A percentile compares a stretch with the other conserved stretches of the same genome.
Evolutionary conservation across 2,113 vertebrate species (phyloP).

Genomic region (Platichthys flesus): DNA sequence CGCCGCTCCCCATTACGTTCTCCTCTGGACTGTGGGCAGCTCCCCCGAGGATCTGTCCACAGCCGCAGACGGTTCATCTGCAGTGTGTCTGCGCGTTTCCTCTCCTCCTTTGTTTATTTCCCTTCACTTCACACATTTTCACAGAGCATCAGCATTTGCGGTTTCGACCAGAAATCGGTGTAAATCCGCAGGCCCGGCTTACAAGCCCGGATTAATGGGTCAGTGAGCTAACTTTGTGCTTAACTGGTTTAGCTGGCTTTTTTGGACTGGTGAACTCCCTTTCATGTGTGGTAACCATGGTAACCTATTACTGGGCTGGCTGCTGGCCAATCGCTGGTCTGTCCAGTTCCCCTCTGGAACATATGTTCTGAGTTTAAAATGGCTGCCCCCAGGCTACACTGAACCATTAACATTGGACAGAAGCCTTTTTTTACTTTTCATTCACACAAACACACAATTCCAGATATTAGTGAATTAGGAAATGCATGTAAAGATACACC

Average conservation of each 20-base stretch:
- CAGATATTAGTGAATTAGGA: not conserved
- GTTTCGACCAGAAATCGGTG: not conserved
- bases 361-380: constrained; percentile 5
- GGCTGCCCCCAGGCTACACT: not conserved
- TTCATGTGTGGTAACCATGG: constrained; percentile 33
- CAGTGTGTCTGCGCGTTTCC: not conserved
- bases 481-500: not conserved
- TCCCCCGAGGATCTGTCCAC: constrained; percentile 14
- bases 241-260: constrained; percentile 1
- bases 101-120: not conserved
- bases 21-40: constrained; percentile 45
- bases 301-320: constrained; percentile 25
- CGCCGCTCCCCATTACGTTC: constrained; percentile 5
- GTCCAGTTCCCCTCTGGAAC: not conserved
- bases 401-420: not conserved
- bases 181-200: not conserved
- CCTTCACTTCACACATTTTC: not conserved
- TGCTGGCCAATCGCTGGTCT: not conserved
- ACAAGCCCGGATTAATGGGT: not conserved
- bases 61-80: not conserved
- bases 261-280: not conserved
- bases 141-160: not conserved
- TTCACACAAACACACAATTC: not conserved
- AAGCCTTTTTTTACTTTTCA: constrained; percentile 5
- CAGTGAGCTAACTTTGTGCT: constrained; percentile 15